Base-by-base conservation (phyloP, 2,797 vertebrate species). In the Sebastes vulpes region DNA sequence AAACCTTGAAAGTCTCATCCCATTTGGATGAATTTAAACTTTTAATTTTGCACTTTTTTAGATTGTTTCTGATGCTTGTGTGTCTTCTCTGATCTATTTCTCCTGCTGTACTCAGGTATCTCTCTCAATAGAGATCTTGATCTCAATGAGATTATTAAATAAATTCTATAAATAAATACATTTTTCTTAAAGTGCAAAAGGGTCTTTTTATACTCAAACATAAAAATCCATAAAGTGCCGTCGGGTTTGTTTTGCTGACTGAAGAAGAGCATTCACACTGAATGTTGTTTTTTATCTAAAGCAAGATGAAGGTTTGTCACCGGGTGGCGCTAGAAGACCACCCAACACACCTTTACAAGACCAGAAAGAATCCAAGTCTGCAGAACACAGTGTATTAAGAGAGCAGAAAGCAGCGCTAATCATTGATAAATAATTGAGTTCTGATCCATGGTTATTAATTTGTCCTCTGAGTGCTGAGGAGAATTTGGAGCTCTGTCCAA, bases 301-400 rank as follows among this genome's bases (percentile, higher is more conserved):
- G 11, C 5, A 7, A 50, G 46, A 38, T 18, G 1, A 26, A 25
- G 18, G 7, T 8, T 2, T 1, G 2, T 18, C 77, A 75, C 50
- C 3, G 28, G 84, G 74, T 64, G 84, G 82, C 0, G 6, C 59
- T 73, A 48, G 31, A 78, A 14, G 61, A 72, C 57, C 80, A 70
- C 1, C 0, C 1, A 42, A 29, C 18, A 16, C 57, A 35, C 11
- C 5, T 20, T 46, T 2, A 32, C 5, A 26, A 10, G 1, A 9
- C 4, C n/a, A 26, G 4, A 18, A n/a, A 23, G 18, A n/a, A 46
- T 2, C 4, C 7, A 23, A 38, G 25, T 59, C 54, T 52, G 53
- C 20, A 31, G 21, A 12, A 6, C 6, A 21, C 21, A 35, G 6
- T 4, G 10, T 10, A 4, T 12, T 0, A 20, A 11, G 7, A 50